Evolutionary conservation across 2,113 vertebrate species (phyloP).

Genomic region (Petroica traversi): DNA sequence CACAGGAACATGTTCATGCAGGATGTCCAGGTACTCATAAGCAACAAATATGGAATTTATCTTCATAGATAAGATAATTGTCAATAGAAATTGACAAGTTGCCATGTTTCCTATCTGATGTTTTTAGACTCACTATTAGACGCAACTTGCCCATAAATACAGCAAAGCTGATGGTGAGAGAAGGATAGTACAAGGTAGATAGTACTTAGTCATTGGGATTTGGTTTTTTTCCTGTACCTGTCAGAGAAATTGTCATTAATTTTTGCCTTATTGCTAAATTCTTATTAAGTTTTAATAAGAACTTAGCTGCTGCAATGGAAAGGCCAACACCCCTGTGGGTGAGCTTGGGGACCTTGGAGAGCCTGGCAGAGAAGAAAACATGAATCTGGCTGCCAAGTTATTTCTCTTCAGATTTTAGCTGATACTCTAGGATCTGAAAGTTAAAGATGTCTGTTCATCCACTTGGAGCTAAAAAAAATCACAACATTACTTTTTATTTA

Average conservation of each 20-base stretch:
- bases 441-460: not conserved
- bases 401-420: not conserved
- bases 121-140: not conserved
- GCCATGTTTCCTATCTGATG: not conserved
- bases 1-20: not conserved
- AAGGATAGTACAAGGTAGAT: not conserved
- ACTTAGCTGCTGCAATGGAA: not conserved
- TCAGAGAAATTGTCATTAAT: not conserved
- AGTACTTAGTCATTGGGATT: not conserved
- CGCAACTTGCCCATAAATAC: not conserved
- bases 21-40: not conserved
- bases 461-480: not conserved
- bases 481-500: not conserved
- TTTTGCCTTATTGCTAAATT: not conserved
- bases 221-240: not conserved
- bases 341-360: accelerated
- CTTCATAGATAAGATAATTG: not conserved
- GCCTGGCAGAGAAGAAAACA: not conserved
- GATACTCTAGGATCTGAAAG: not conserved
- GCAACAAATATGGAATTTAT: not conserved
- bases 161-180: not conserved
- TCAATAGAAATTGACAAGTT: too few species aligned
- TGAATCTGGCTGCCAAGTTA: not conserved
- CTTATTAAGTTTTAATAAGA: not conserved
- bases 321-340: not conserved